Percentiles rank a stretch among this genome's conserved stretches.
These are phyloP conservation scores for Donacobius atricapilla DNA, from an alignment of 2,113 vertebrate species.

Conservation along the genomic window DNA sequence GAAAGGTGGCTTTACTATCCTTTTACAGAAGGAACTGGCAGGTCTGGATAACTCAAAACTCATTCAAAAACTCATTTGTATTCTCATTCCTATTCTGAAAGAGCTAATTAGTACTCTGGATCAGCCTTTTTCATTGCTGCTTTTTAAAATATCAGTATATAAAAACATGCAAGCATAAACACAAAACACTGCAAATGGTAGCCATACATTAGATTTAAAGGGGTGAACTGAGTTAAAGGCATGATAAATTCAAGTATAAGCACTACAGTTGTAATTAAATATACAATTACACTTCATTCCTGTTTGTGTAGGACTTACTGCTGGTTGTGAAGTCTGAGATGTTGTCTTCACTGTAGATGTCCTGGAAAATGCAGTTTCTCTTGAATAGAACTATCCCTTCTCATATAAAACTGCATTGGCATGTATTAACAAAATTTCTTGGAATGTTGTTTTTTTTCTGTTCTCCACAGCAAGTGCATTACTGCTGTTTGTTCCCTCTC, in stretches of 20 bases:
- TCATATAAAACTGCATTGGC: constrained; percentile 20
- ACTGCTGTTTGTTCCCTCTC: constrained; percentile 41
- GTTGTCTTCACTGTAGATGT: constrained; percentile 35
- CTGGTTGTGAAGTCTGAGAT: background rate
- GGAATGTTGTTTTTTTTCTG: constrained; percentile 34
- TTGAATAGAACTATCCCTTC: background rate
- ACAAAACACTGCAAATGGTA: background rate
- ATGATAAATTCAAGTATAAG: background rate
- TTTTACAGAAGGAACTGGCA: background rate
- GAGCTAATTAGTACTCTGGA: background rate
- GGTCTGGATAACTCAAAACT: background rate
- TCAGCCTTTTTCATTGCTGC: background rate
- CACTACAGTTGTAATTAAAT: background rate
- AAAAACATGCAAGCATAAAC: background rate
- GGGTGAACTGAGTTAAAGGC: background rate
- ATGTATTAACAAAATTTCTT: constrained; percentile 32
- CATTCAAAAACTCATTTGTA: background rate
- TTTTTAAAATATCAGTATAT: background rate
- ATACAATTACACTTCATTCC: background rate
- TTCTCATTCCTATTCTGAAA: background rate
- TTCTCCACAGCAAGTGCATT: constrained; percentile 39
- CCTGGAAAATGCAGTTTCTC: constrained; percentile 14
- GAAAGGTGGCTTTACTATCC: background rate
- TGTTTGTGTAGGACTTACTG: constrained; percentile 27
- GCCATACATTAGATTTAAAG: background rate